Percentiles rank a stretch among this genome's conserved stretches.
Conservation (phyloP, 1,140 invertebrate species). For the Lasioglossum baleicum region DNA sequence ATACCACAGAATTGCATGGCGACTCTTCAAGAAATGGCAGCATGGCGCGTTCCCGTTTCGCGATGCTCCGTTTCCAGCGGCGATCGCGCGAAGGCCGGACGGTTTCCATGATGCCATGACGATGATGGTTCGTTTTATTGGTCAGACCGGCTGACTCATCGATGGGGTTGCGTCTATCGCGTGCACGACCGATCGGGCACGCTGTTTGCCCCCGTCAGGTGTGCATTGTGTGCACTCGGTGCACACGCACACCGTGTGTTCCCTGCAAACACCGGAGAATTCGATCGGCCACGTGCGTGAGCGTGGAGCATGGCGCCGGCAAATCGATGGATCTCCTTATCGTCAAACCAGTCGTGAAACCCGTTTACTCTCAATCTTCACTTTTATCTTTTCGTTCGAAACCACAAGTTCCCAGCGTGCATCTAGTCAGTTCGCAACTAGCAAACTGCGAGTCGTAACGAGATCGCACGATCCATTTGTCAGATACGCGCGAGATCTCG, state of each 20-base stretch:
- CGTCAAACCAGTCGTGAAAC: too few species aligned
- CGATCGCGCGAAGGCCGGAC: not conserved
- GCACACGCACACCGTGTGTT: not conserved
- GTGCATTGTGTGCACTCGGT: not conserved
- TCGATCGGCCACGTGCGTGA: constrained; percentile 25
- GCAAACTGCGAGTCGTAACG: too few species aligned
- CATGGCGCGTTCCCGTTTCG: not conserved
- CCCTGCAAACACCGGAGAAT: constrained; percentile 10
- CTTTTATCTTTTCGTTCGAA: too few species aligned
- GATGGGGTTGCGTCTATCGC: constrained; percentile 8
- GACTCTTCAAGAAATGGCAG: too few species aligned
- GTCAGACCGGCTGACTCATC: constrained; percentile 10
- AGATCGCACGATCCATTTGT: too few species aligned
- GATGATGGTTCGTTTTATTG: constrained; percentile 3
- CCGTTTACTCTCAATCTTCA: too few species aligned
- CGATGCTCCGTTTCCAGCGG: constrained; percentile 2
- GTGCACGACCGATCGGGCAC: constrained; percentile 22
- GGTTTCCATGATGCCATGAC: not conserved
- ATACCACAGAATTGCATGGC: too few species aligned
- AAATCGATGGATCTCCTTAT: not conserved
- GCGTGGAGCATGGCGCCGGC: too few species aligned
- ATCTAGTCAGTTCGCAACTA: too few species aligned
- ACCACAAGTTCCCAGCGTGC: too few species aligned
- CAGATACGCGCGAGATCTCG: too few species aligned
- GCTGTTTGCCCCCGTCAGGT: constrained; percentile 38